Evolutionary conservation across 2,113 vertebrate genomes (phyloP), one percentile per base, ranked within the genome.

Genomic region (Equus quagga): DNA sequence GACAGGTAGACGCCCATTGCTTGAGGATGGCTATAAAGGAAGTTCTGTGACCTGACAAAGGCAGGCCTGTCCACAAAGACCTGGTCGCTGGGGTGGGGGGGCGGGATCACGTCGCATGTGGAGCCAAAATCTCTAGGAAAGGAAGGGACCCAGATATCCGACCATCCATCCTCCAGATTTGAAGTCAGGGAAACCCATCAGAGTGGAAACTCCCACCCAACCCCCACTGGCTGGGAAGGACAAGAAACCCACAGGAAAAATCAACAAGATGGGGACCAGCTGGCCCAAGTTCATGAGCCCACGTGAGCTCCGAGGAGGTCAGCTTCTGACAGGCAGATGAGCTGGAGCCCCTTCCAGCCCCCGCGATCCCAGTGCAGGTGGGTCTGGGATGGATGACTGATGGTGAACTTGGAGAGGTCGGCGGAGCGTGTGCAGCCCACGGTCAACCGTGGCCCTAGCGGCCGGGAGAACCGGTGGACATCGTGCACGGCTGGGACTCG

Each of bases 371-470:
- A 12, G 19, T 9, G 1, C 28, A 23, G 4, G 1, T 2, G 44
- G 33, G 31, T 24, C 33, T 41, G 15, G 14, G 17, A 17, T 54
- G 14, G 0, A 1, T 0, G 31, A 8, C 60, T 24, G 19, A n/a
- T 21, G 6, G 0, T 2, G 19, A 44, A 1, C 72, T 6, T 3
- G 5, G 6, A 36, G 14, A 58, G 18, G 13, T 14, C 4, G 13
- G 41, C 2, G 0, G 18, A 17, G 15, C 9, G 12, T 3, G 36
- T 3, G 8, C 23, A 2, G 6, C 60, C 46, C 13, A 2, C 19
- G 60, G 21, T 62, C 94, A 23, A 31, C 41, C 79, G 90, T 26
- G 86, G 23, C 94, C 58, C 76, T 78, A 8, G 81, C 73, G 97
- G 65, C 60, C 17, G 0, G 2, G 4, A 69, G 51, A 10, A 13